Base-by-base conservation (phyloP, 2,888 invertebrate genomes). In the Drosophila macrospina region DNA sequence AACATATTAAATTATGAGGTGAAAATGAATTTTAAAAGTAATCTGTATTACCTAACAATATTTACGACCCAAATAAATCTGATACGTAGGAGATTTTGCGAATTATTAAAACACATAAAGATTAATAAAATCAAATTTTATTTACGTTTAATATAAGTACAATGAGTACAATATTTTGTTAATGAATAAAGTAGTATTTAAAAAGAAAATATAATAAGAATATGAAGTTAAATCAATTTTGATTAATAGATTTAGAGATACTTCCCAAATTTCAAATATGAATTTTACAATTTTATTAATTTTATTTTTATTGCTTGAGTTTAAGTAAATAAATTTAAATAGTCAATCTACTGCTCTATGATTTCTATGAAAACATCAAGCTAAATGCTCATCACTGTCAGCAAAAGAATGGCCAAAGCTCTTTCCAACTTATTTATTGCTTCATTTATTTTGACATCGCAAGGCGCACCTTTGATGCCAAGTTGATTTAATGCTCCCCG, bases 371-470 rank as follows among this genome's bases (percentile, higher is more conserved):
- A 7, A 20, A 16, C 11, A 60, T 63, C 6, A 0, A 16, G 54
- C 66, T 30, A 69, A 56, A 10, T 47, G 54, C 34, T 28, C 82
- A 74, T 39, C 88, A 55, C 74, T 85, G 32, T 0, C 28, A 55
- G 42, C 6, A 36, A 44, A 44, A 80, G 68, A 79, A 69, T 73
- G 45, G 39, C 30, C 54, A 64, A 56, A 24, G 39, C 42, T 36
- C 45, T 61, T 66, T 36, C 54, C n/a, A 69, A 47, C 64, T 71
- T 70, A 83, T 88, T 88, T 83, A 83, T 83, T 77, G 83, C 71
- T 56, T 86, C 77, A 88, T 88, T 82, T 88, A 86, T 82, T 86
- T 77, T 86, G 83, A 86, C 88, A 86, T 42, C 69, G 51, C 66
- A 67, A 64, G 65, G 63, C 77, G 66, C 86, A 87, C 68, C 86